Base-by-base conservation (phyloP, 2,797 vertebrate genomes). In the Chelonia mydas region DNA sequence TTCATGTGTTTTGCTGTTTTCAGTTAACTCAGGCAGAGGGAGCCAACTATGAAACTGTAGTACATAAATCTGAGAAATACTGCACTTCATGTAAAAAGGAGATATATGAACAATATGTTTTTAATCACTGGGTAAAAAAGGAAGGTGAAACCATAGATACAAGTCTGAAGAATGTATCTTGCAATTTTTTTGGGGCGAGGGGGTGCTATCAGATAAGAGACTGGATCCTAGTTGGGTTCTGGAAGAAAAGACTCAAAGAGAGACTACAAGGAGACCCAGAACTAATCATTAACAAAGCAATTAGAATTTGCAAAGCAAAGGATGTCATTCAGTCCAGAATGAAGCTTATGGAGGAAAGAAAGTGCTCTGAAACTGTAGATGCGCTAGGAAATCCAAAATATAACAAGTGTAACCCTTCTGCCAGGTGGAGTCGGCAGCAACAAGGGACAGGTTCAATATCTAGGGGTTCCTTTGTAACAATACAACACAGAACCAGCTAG, bases 11-110 rank as follows among this genome's bases (percentile, higher is more conserved):
- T 88, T 90, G 80, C 81, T 84, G 5, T 86, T 87, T 86, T 41
- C 17, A 9, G 31, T 85, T 92, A 92, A 17, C 21, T 94, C 21
- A 77, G 94, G 89, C 21, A 82, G 54, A 91, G 72, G 80, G 94
- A 90, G 6, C 93, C 53, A 81, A 51, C 88, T 86, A 91, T 37
- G 50, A 93, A 93, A 90, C 74, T 31, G 16, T 0, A 23, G 54
- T 81, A 82, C 21, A 84, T 80, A 87, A 87, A 81, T 90, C 33
- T 90, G 72, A 87, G 88, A 88, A 23, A 10, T 76, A 74, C 85
- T 82, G 16, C 1, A 8, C 86, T 84, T 74, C 74, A 19, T n/a
- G 61, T 33, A 50, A 87, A 86, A 49, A 45, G n/a, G 13, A 23
- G n/a, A 87, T 31, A 23, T n/a, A 27, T 84, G 33, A 1, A 57